Evolutionary conservation across 2,888 invertebrate species (phyloP), one percentile per base, ranked within the genome.

Genomic region (Sinodicranocentrus sp.): DNA sequence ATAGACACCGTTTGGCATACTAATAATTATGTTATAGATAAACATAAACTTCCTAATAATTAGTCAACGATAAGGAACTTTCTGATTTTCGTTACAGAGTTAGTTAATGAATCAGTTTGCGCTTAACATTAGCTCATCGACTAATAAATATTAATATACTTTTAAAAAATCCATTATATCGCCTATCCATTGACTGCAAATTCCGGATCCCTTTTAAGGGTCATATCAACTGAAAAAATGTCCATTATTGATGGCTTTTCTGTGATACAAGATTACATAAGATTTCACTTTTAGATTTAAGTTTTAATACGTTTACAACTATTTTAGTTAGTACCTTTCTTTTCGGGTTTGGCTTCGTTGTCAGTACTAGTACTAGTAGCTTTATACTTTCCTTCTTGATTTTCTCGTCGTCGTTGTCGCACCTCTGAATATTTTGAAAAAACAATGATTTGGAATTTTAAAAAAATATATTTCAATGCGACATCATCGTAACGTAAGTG

Each of bases 151-250:
- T n/a, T n/a, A n/a, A n/a, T n/a, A n/a, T n/a, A n/a, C n/a, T n/a
- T n/a, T n/a, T n/a, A n/a, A 33, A 33, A 10, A 33, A 33, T 33
- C 10, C 10, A 33, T 3, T 33, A 3, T 59, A 59, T 21, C 28
- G 33, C 33, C 33, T 33, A 33, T 33, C 59, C 0, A 44, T 75
- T 8, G 28, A 1, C 5, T 61, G 25, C 19, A 63, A 17, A 5
- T n/a, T 26, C 61, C 19, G n/a, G 26, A 48, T 86, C 86, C 6
- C 86, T 80, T 21, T 86, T 86, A 25, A 86, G 61, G 5, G 86
- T 86, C 86, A 86, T 86, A 57, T 86, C 86, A 63, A 86, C 86
- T 0, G 86, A 84, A 75, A 86, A 86, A 43, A 86, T 86, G 78
- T 86, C 86, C 85, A 85, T 86, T 10, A 86, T 39, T 0, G 84